A percentile compares a stretch with the other conserved stretches of the same genome.
Evolutionary conservation across 2,797 vertebrate species (phyloP).

Genomic region (Melanotaenia nigrans): DNA sequence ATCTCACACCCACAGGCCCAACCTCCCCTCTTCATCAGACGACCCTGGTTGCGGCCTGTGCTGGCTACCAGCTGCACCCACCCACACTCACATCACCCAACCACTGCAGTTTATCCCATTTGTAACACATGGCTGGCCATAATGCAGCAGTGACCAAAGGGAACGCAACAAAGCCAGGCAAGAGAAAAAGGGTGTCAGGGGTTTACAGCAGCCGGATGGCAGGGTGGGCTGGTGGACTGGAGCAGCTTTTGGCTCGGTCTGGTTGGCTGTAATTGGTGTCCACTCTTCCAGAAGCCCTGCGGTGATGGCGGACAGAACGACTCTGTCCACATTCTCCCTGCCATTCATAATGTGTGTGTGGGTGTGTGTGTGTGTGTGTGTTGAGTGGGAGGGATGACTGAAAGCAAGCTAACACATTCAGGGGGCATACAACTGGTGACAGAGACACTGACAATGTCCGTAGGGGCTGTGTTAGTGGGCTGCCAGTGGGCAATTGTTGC

Average conservation of each 20-base stretch:
- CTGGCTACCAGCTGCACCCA: conserved; percentile 60
- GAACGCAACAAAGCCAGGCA: conserved; percentile 57
- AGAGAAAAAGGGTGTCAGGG: conserved; percentile 44
- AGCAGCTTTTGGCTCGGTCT: conserved; percentile 69
- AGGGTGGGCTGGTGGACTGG: conserved; percentile 65
- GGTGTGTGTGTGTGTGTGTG: background rate
- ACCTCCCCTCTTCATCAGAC: conserved; percentile 12
- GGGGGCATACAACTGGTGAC: conserved; percentile 66
- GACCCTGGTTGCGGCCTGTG: conserved; percentile 47
- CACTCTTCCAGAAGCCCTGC: conserved; percentile 75
- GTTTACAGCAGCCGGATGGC: conserved; percentile 59
- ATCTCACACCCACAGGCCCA: conserved; percentile 31
- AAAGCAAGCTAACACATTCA: conserved; percentile 47
- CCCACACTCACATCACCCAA: conserved; percentile 60
- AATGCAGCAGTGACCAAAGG: conserved; percentile 67
- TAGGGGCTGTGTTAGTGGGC: conserved; percentile 51
- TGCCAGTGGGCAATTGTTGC: conserved; percentile 64
- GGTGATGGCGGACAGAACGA: conserved; percentile 71
- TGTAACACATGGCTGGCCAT: conserved; percentile 76
- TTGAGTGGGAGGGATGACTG: conserved; percentile 17
- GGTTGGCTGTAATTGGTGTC: conserved; percentile 74
- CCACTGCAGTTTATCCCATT: conserved; percentile 79
- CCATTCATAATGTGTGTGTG: conserved; percentile 56
- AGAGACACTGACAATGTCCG: conserved; percentile 67
- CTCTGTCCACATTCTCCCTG: conserved; percentile 67